Conservation (phyloP, 2,113 vertebrate genomes). For the Calidris pugnax region DNA sequence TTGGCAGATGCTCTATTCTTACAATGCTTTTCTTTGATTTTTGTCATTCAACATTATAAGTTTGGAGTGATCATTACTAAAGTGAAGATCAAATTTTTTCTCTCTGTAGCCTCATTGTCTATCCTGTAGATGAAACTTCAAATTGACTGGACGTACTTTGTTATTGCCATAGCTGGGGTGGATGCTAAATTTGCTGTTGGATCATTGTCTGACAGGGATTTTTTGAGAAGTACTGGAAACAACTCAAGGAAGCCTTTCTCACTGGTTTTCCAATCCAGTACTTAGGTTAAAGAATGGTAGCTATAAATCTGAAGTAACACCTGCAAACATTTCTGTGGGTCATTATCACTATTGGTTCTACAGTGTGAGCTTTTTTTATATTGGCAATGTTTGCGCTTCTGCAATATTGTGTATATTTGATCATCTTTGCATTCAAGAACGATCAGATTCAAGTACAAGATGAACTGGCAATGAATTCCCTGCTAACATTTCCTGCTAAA, state of each 20-base stretch:
- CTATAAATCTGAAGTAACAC: background rate
- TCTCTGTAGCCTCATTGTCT: background rate
- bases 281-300: background rate
- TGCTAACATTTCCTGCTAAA: slow-evolving; percentile 50
- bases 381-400: background rate
- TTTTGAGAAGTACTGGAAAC: background rate
- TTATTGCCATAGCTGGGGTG: background rate
- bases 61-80: slow-evolving; percentile 21
- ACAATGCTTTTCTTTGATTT: background rate
- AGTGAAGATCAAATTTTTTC: background rate
- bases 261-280: background rate
- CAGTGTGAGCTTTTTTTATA: background rate
- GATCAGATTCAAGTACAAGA: slow-evolving; percentile 31
- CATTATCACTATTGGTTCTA: background rate
- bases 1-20: slow-evolving; percentile 18
- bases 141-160: background rate
- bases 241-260: background rate
- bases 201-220: background rate
- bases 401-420: background rate
- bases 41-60: background rate
- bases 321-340: background rate
- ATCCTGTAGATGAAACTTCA: background rate
- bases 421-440: slow-evolving; percentile 20
- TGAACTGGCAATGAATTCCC: slow-evolving; percentile 25
- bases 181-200: background rate